Conservation (phyloP, 2,888 invertebrate genomes). For the Lysandra coridon region DNA sequence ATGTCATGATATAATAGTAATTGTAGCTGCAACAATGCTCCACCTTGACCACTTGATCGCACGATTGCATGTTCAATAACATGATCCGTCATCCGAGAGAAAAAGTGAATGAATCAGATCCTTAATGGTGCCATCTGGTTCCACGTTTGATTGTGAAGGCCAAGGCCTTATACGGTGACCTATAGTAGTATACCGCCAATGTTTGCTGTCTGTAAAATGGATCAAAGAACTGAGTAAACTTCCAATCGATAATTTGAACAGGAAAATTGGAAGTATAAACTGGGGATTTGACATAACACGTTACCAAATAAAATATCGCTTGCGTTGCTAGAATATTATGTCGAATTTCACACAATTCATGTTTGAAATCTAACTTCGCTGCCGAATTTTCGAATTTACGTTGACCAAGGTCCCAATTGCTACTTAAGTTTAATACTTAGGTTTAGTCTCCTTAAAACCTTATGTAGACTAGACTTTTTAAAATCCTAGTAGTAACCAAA, state of each 20-base stretch:
- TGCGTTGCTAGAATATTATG: too few relatives aligned
- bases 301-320: too few relatives aligned
- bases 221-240: not conserved
- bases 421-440: too few relatives aligned
- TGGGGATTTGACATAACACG: too few relatives aligned
- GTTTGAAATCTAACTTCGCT: too few relatives aligned
- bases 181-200: constrained; percentile 38
- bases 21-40: not conserved
- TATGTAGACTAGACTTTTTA: too few relatives aligned
- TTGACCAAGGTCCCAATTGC: too few relatives aligned
- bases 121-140: constrained; percentile 65
- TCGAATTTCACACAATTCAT: too few relatives aligned
- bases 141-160: constrained; percentile 73
- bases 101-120: constrained; percentile 48
- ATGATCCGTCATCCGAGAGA: not conserved
- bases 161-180: constrained; percentile 67
- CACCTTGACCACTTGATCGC: constrained; percentile 16
- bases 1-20: not conserved
- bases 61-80: constrained; percentile 25
- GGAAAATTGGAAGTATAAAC: not conserved
- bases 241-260: not conserved
- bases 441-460: too few relatives aligned
- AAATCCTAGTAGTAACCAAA: not conserved
- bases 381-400: too few relatives aligned
- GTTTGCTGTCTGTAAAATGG: constrained; percentile 5